Evolutionary conservation across 2,888 invertebrate genomes (phyloP), one percentile per base, ranked within the genome.

Genomic region (Ennomos quercinarius): DNA sequence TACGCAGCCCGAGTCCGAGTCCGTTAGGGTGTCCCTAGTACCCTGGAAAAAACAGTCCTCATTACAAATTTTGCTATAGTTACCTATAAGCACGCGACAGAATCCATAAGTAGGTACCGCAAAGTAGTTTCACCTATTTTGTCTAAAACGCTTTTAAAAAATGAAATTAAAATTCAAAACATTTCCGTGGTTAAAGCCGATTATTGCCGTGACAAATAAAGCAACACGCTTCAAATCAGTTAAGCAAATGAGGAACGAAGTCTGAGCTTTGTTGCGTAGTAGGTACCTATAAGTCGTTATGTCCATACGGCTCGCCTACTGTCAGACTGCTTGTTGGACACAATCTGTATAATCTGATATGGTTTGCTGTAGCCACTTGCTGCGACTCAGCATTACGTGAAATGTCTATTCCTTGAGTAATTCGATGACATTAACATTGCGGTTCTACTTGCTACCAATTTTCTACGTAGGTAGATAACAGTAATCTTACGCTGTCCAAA

Each of bases 1-100:
- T 68, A 93, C 93, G 84, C 93, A 93, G 74, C 93, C 93, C 69
- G 93, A 93, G 73, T 93, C 93, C 35, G 93, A 88, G 78, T 93
- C 93, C 67, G 93, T 93, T 77, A 93, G 85, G 81, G 85, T 93
- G 75, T 93, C 93, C 83, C 93, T 84, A 78, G 87, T 80, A 78
- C 93, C 86, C 93, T 93, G 87, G 0, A 80, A 84, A 66, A 51
- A 39, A 36, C 12, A 47, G 6, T 10, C 8, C 12, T 3, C 10
- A 17, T 56, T n/a, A 38, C 0, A 6, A 17, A 17, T 3, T 17
- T 17, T 17, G 17, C 17, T 17, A 27, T 6, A 4, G 27, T 27
- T 27, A 6, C 6, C 27, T 6, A 27, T 27, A 17, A 17, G 2
- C 17, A 27, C 27, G 27, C 27, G 27, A 27, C 27, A 27, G 6